Conservation (phyloP, 1,140 invertebrate species). For the Varroa destructor region DNA sequence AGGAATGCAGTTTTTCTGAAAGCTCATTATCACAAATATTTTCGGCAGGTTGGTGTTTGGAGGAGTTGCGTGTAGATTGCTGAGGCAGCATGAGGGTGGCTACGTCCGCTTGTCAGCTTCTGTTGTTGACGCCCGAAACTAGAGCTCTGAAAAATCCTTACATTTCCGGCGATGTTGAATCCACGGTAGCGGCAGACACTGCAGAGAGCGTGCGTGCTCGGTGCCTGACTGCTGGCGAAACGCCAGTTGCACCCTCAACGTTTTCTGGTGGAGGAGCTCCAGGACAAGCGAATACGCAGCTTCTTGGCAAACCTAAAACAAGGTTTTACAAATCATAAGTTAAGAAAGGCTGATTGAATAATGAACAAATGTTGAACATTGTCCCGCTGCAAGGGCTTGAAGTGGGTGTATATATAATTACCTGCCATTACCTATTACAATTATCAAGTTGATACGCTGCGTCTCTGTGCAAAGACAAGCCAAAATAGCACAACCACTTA, state of each 20-base stretch:
- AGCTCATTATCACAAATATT: too few relatives aligned
- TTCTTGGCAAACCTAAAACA: background rate
- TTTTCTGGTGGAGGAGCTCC: background rate
- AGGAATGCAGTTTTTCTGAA: too few relatives aligned
- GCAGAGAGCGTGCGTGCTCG: background rate
- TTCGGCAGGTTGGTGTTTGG: too few relatives aligned
- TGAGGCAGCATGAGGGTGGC: too few relatives aligned
- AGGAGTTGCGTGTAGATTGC: too few relatives aligned
- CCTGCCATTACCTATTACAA: too few relatives aligned
- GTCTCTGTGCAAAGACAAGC: too few relatives aligned
- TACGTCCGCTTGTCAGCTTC: too few relatives aligned
- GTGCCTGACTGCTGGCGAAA: background rate
- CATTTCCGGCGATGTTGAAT: slow-evolving; percentile 1
- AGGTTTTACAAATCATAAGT: background rate
- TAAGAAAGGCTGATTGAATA: background rate
- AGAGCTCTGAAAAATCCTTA: slow-evolving; percentile 25
- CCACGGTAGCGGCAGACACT: slow-evolving; percentile 1
- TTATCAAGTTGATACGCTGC: too few relatives aligned
- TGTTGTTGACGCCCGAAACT: too few relatives aligned
- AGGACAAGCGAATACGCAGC: slow-evolving; percentile 19
- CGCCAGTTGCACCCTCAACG: background rate
- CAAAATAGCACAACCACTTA: too few relatives aligned
- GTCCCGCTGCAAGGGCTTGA: background rate
- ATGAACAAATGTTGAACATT: background rate
- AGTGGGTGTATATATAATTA: background rate